Evolutionary conservation across 2,113 vertebrate genomes (phyloP).

Genomic region (Spheniscus mendiculus): DNA sequence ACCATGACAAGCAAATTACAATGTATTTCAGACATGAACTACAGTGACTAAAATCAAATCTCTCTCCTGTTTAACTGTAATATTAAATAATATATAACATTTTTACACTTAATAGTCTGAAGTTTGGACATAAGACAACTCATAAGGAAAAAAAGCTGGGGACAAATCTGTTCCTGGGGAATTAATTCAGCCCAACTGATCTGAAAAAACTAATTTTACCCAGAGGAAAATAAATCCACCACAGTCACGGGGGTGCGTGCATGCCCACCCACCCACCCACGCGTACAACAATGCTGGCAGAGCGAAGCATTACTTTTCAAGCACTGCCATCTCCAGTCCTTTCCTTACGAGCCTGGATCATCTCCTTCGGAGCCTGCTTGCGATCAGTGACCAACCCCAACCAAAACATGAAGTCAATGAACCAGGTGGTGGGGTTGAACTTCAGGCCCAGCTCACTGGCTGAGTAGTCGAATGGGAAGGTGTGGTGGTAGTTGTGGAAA

Average conservation of each 20-base stretch:
- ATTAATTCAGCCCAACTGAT: not conserved
- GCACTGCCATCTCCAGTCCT: slow-evolving; percentile 80
- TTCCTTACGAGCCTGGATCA: slow-evolving; percentile 78
- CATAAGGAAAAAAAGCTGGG: not conserved
- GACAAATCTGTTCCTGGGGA: not conserved
- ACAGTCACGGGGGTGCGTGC: not conserved
- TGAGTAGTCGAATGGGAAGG: slow-evolving; percentile 85
- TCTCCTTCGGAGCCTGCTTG: slow-evolving; percentile 71
- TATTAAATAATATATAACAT: slow-evolving; percentile 55
- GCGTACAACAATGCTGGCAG: not conserved
- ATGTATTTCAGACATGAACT: slow-evolving; percentile 23
- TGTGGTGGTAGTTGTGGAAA: slow-evolving; percentile 82
- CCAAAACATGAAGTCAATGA: slow-evolving; percentile 87
- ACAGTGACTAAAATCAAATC: slow-evolving; percentile 50
- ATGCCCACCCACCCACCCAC: not conserved
- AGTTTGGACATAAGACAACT: slow-evolving; percentile 49
- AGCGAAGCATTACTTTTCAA: not conserved
- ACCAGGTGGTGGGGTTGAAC: slow-evolving; percentile 85
- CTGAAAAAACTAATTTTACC: not conserved
- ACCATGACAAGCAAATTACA: slow-evolving; percentile 39
- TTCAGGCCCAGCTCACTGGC: slow-evolving; percentile 82
- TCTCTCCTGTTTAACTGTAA: slow-evolving; percentile 37
- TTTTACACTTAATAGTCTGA: slow-evolving; percentile 27
- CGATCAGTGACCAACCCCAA: slow-evolving; percentile 80
- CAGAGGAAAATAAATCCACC: slow-evolving; percentile 3